Evolutionary conservation across 2,888 invertebrate species (phyloP).

Genomic region (Temnothorax unifasciatus): DNA sequence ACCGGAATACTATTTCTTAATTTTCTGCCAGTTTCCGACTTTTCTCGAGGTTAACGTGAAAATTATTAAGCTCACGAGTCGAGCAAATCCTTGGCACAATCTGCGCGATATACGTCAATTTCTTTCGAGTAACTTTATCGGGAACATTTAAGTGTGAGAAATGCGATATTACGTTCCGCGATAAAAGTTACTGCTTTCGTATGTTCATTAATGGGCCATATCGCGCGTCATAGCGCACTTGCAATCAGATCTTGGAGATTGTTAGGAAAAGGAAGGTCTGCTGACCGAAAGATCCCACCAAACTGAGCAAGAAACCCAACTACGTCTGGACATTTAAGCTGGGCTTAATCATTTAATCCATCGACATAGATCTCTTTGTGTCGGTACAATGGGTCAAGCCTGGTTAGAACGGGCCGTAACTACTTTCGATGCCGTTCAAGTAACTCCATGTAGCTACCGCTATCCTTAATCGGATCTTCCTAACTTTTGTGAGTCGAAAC

Average conservation of each 20-base stretch:
- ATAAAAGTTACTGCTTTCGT: conserved; percentile 14
- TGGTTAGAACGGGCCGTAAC: conserved; percentile 61
- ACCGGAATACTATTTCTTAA: neutral
- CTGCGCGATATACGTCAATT: neutral
- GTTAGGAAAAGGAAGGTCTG: conserved; percentile 18
- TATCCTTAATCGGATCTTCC: conserved; percentile 55
- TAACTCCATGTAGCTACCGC: conserved; percentile 43
- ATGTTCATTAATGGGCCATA: conserved; percentile 5
- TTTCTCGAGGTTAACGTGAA: neutral
- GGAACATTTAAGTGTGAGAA: neutral
- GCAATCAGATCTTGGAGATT: conserved; percentile 27
- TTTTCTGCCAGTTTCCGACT: neutral
- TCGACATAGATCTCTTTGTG: conserved; percentile 70
- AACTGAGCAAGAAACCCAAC: conserved; percentile 44
- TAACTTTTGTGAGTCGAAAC: conserved; percentile 51
- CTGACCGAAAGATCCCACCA: conserved; percentile 26
- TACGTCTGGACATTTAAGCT: conserved; percentile 64
- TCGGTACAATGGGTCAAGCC: conserved; percentile 62
- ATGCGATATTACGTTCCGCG: neutral
- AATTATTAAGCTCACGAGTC: neutral
- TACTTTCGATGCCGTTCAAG: conserved; percentile 64
- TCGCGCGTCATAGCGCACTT: neutral
- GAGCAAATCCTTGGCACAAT: neutral
- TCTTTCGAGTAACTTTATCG: neutral
- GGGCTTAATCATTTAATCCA: conserved; percentile 69